Conservation (phyloP, 1,140 invertebrate genomes). For the Drosophila sulfurigaster region DNA sequence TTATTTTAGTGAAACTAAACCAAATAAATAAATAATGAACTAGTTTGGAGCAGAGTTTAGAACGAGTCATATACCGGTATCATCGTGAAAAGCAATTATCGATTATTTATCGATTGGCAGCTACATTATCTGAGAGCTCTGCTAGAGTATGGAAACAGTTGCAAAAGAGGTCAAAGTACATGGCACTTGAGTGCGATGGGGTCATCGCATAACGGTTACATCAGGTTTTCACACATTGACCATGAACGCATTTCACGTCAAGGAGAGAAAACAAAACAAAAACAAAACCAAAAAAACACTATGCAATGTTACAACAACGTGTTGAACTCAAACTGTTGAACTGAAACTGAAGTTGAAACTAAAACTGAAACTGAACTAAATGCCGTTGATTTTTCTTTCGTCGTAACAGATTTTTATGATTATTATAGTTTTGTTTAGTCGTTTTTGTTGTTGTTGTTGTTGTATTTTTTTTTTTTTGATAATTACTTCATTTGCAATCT, state of each 20-base stretch:
- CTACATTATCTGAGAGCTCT: not conserved
- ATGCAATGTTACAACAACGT: conserved; percentile 31
- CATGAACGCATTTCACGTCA: conserved; percentile 78
- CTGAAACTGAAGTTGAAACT: not conserved
- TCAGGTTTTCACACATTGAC: conserved; percentile 74
- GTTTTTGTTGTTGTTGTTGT: conserved; percentile 18
- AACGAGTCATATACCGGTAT: too few relatives aligned
- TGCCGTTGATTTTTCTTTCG: conserved; percentile 57
- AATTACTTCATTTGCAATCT: conserved; percentile 82
- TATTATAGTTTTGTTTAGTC: conserved; percentile 33
- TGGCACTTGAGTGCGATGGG: not conserved
- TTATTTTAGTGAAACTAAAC: too few relatives aligned
- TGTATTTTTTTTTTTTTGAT: conserved; percentile 53
- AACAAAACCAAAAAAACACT: conserved; percentile 32
- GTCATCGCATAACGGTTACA: conserved; percentile 48
- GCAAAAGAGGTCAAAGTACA: conserved; percentile 4
- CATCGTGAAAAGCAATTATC: too few relatives aligned
- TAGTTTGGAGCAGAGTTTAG: too few relatives aligned
- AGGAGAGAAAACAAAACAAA: conserved; percentile 27
- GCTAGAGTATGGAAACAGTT: not conserved
- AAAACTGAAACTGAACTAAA: conserved; percentile 51
- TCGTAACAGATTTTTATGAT: conserved; percentile 59
- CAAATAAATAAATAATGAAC: too few relatives aligned
- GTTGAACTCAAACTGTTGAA: not conserved
- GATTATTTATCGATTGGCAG: not conserved